These are phyloP conservation scores for Spilarctia lutea DNA, from an alignment of 2,888 invertebrate species.

Conservation along the genomic window DNA sequence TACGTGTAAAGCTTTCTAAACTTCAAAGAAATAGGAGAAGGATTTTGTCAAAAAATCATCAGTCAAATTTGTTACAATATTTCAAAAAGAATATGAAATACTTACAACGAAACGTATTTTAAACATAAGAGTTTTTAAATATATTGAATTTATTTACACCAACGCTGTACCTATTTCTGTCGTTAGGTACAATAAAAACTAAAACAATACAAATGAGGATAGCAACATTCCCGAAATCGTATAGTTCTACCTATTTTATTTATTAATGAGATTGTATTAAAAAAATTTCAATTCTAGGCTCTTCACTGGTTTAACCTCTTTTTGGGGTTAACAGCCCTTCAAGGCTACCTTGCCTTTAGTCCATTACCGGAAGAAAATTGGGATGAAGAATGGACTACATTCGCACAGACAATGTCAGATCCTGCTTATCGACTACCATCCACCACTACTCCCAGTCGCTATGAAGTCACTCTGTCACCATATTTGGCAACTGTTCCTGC, in stretches of 20 bases:
- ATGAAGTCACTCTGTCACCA: constrained; percentile 83
- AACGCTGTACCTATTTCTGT: too few relatives aligned
- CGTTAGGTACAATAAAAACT: too few relatives aligned
- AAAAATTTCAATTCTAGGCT: constrained; percentile 55
- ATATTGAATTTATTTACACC: too few relatives aligned
- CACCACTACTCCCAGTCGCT: constrained; percentile 82
- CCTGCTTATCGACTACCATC: constrained; percentile 78
- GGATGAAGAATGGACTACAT: constrained; percentile 74
- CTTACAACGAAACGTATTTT: not conserved
- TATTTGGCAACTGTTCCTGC: constrained; percentile 68
- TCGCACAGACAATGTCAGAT: constrained; percentile 60
- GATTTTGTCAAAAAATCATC: too few relatives aligned
- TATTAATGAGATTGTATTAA: not conserved
- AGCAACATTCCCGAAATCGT: not conserved
- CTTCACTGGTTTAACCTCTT: constrained; percentile 67
- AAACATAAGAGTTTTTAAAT: too few relatives aligned
- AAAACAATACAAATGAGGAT: not conserved
- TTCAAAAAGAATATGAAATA: too few relatives aligned
- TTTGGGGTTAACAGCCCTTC: constrained; percentile 64
- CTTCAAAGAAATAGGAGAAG: too few relatives aligned
- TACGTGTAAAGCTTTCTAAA: too few relatives aligned
- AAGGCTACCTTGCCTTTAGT: constrained; percentile 64
- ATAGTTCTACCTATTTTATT: not conserved
- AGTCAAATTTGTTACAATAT: too few relatives aligned
- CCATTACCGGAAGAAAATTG: constrained; percentile 55